Evolutionary conservation across 2,113 vertebrate species (phyloP).

Genomic region (Raphicerus campestris): DNA sequence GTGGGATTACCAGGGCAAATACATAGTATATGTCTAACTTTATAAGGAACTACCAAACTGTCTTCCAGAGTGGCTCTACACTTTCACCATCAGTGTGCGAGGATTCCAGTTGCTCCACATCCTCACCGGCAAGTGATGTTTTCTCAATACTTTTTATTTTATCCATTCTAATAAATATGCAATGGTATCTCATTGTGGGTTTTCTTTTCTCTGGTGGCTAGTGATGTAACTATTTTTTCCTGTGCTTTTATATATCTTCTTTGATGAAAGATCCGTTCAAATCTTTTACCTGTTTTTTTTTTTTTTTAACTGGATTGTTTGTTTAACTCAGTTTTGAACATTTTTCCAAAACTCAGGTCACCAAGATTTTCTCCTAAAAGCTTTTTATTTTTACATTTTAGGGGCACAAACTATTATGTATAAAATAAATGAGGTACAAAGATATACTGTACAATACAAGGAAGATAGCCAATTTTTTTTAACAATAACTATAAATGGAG

Average conservation of each 20-base stretch:
- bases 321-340: neutral
- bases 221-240: neutral
- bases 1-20: neutral
- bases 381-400: neutral
- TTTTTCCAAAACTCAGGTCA: neutral
- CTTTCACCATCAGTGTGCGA: neutral
- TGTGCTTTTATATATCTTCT: neutral
- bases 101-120: neutral
- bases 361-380: neutral
- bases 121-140: neutral
- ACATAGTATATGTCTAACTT: neutral
- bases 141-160: neutral
- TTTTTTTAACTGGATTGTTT: neutral
- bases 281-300: neutral
- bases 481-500: neutral
- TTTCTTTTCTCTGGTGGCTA: neutral
- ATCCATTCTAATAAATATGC: neutral
- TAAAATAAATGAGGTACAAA: neutral
- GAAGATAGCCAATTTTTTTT: neutral
- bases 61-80: neutral
- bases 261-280: neutral
- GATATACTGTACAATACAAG: neutral
- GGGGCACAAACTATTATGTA: neutral
- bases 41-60: neutral
- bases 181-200: neutral